These are phyloP conservation scores for Brachionichthys hirsutus DNA, from an alignment of 2,113 vertebrate genomes.

Conservation along the genomic window DNA sequence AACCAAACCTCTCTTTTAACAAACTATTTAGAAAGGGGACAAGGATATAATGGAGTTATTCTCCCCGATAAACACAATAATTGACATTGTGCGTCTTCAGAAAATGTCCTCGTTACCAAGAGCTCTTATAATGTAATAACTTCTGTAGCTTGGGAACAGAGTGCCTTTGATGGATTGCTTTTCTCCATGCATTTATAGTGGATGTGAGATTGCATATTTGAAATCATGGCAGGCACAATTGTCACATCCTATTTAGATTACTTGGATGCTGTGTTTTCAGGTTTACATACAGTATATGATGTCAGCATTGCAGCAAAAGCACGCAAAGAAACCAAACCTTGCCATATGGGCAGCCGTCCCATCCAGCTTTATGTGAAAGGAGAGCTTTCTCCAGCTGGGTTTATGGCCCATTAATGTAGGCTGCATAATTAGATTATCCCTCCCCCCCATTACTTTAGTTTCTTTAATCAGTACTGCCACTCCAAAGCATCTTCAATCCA, in stretches of 20 bases:
- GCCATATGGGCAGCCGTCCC: conserved; percentile 30
- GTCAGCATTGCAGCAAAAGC: background rate
- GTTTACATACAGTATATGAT: conserved; percentile 10
- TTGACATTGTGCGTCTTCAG: too few relatives aligned
- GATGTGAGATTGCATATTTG: too few relatives aligned
- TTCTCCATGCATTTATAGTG: too few relatives aligned
- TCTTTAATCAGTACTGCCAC: conserved; percentile 42
- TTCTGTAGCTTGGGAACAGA: too few relatives aligned
- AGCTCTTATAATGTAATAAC: too few relatives aligned
- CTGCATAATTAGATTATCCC: conserved; percentile 46
- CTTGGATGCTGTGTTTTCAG: conserved; percentile 10
- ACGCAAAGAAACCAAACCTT: conserved; percentile 2
- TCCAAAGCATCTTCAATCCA: conserved; percentile 20
- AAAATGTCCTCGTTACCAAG: too few relatives aligned
- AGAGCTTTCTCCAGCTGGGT: conserved; percentile 6
- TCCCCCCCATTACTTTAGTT: conserved; percentile 40
- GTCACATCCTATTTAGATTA: background rate
- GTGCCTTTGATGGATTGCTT: too few relatives aligned
- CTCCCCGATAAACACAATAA: too few relatives aligned
- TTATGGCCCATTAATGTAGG: conserved; percentile 46
- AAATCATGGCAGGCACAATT: too few relatives aligned
- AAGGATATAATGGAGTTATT: too few relatives aligned
- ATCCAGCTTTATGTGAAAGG: conserved; percentile 24
- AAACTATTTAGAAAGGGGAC: too few relatives aligned
- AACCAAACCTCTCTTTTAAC: too few relatives aligned